These are phyloP conservation scores for Brachionus paranguensis DNA, from an alignment of 1,140 invertebrate species.

Conservation along the genomic window DNA sequence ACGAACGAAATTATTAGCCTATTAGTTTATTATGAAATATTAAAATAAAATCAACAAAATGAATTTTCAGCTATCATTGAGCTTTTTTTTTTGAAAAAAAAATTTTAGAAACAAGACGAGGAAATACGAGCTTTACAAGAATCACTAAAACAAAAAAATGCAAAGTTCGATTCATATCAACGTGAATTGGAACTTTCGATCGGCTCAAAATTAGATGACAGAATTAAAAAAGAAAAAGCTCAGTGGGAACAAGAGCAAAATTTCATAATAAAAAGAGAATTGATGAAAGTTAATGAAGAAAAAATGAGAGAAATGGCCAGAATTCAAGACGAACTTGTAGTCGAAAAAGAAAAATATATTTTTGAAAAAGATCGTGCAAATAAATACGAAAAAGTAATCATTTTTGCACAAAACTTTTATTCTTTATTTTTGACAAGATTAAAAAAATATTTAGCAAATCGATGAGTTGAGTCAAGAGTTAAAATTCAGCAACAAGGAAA, in stretches of 20 bases:
- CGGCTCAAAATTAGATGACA: background rate
- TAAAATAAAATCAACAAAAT: background rate
- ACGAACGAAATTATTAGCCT: too few species aligned
- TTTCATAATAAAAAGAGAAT: constrained; percentile 22
- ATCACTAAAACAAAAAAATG: background rate
- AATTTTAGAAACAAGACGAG: constrained; percentile 36
- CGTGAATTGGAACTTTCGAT: constrained; percentile 22
- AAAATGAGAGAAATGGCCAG: background rate
- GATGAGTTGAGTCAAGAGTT: constrained; percentile 26
- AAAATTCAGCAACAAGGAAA: constrained; percentile 11
- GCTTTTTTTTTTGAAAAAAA: background rate
- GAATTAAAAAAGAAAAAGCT: constrained; percentile 13
- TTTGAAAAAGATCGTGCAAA: background rate
- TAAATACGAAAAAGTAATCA: constrained; percentile 2
- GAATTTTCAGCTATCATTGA: background rate
- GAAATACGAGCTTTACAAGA: background rate
- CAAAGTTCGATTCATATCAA: constrained; percentile 11
- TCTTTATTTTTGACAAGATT: too few species aligned
- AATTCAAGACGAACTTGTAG: constrained; percentile 10
- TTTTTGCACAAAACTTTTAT: too few species aligned
- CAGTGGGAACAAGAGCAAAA: constrained; percentile 36
- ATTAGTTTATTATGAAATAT: background rate
- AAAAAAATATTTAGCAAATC: background rate
- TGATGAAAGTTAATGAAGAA: constrained; percentile 29
- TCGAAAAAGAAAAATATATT: constrained; percentile 4